Conservation (phyloP, 2,113 vertebrate genomes). For the Oncorhynchus tshawytscha region DNA sequence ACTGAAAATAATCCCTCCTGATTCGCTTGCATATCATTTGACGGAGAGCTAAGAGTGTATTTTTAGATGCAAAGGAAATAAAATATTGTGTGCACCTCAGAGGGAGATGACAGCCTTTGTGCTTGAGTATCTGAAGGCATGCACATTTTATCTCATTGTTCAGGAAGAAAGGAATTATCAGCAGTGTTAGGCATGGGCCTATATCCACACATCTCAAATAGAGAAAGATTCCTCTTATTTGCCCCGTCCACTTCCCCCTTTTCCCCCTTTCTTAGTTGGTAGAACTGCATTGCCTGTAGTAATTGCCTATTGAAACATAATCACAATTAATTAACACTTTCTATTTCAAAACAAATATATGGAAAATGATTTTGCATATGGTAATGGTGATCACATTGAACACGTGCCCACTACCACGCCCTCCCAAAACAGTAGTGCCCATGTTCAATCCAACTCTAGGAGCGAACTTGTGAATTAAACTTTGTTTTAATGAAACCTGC, state of each 20-base stretch:
- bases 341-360: not conserved
- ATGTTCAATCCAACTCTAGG: no score
- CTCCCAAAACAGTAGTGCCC: not conserved
- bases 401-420: not conserved
- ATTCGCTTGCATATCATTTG: conserved; percentile 19
- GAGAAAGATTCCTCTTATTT: not conserved
- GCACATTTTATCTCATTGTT: conserved; percentile 13
- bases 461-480: not conserved
- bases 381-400: not conserved
- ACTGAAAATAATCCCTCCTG: not conserved
- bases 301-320: not conserved
- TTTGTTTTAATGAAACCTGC: not conserved
- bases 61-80: conserved; percentile 41
- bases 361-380: not conserved
- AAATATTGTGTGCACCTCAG: conserved; percentile 9
- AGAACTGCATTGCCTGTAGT: not conserved
- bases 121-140: conserved; percentile 22
- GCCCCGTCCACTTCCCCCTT: not conserved
- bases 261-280: not conserved
- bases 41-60: conserved; percentile 28
- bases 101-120: conserved; percentile 19
- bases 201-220: not conserved
- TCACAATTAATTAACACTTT: conserved; percentile 1
- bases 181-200: not conserved
- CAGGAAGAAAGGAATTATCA: conserved; percentile 8